Evolutionary conservation across 1,140 invertebrate species (phyloP), one percentile per base, ranked within the genome.

Genomic region (Drosophila kohkoa): DNA sequence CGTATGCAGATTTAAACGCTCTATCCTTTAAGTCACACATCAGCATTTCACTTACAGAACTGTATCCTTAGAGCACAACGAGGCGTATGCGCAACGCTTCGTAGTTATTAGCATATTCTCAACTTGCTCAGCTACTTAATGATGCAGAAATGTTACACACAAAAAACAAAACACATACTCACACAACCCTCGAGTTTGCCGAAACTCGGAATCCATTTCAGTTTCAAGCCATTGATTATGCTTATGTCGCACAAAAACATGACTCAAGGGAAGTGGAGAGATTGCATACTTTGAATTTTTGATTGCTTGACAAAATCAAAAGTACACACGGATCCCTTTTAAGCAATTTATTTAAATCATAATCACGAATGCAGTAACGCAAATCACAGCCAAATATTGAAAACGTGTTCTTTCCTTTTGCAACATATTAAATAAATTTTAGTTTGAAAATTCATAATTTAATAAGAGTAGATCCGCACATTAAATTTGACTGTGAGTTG

Each of bases 51-150:
- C 28, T 63, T 35, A n/a, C 16, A 48, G 15, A 48, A 68, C 59
- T 32, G 25, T 59, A 35, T 60, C 49, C 28, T 48, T 25, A 49
- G 43, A 6, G 30, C 46, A 11, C 49, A 60, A 68, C 38, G 20
- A 10, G 48, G 30, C 48, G 64, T 54, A 60, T 73, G 57, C 55
- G 66, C 49, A 55, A 62, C 32, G 15, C 52, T 62, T 55, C 41
- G 38, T 57, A 49, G 57, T 74, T 74, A 74, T 74, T 74, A 69
- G 71, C 71, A 74, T 74, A 74, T 74, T 74, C 57, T 60, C 71
- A 58, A 69, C 71, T 68, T 74, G 65, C 65, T 62, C 43, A 52
- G 73, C 67, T 64, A 71, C 73, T 75, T 75, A 75, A 75, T 75
- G 73, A 75, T 75, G 73, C 73, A 75, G 67, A 70, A 71, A 75